Base-by-base conservation (phyloP, 2,797 vertebrate genomes). In the Scolopax rusticola region DNA sequence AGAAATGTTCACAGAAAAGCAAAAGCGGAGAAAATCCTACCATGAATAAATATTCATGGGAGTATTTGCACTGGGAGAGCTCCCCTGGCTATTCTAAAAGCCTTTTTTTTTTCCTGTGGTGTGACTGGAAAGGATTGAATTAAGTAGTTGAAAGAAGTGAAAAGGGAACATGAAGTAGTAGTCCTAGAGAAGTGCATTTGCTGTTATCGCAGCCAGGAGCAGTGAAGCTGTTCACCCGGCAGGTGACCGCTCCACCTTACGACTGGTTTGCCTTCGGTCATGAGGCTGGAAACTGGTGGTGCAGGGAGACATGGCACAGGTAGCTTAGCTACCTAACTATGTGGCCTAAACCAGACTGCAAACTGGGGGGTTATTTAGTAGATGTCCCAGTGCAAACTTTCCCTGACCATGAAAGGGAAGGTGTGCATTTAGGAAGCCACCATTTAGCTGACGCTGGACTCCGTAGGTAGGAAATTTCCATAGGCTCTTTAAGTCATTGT, bases 31-130 rank as follows among this genome's bases (percentile, higher is more conserved):
- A 33, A 93, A 94, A 96, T 95, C 81, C 88, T 92, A 90, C 71
- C 64, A 83, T 83, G 88, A 95, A 97, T 96, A 97, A 95, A 96
- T 95, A 95, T 95, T 94, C 94, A 93, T 90, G 64, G 86, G 7
- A 85, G 53, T 90, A 83, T 94, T 95, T 93, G 64, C 81, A 90
- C 84, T 81, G 71, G 45, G 75, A 92, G 71, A 90, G 21, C 50
- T 97, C 86, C 84, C 81, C 38, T 87, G 94, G 84, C 71, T 95
- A 71, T 83, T 89, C 65, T 89, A 87, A 95, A 91, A 89, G n/a
- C 15, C 19, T 61, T 71, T 43, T 28, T 43, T 43, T 73, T 70
- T 75, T 16, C 23, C 38, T 76, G 9, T 53, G n/a, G 28, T 54
- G 28, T 90, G 53, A 13, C 60, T 96, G 85, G 41, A 79, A 93